Evolutionary conservation across 2,113 vertebrate genomes (phyloP).

Genomic region (Ariopsis seemanni): DNA sequence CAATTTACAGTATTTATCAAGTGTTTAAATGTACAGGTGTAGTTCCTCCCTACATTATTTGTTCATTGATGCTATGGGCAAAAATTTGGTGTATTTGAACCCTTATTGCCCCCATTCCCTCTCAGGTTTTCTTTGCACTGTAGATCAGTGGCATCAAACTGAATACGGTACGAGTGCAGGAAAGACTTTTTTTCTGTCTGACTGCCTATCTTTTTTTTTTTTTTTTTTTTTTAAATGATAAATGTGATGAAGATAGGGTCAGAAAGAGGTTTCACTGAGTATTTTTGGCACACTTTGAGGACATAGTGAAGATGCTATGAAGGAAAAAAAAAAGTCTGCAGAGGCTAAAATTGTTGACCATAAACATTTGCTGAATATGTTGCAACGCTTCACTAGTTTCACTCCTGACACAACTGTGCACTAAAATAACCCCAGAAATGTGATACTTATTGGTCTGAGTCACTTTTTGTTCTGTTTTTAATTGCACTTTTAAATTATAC

Average conservation of each 20-base stretch:
- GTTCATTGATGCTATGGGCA: not conserved
- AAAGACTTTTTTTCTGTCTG: constrained; percentile 13
- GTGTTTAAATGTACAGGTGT: constrained; percentile 34
- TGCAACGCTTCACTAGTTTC: not conserved
- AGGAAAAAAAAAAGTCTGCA: not conserved
- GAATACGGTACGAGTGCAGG: not conserved
- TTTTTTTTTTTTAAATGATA: constrained; percentile 61
- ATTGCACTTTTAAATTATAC: not conserved
- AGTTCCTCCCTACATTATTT: not conserved
- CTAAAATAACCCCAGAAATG: not conserved
- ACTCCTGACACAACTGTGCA: not conserved
- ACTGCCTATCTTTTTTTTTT: constrained; percentile 50
- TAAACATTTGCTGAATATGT: not conserved
- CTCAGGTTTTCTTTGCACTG: not conserved
- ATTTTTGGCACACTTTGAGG: constrained; percentile 7
- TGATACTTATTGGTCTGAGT: not conserved
- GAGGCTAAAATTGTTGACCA: not conserved
- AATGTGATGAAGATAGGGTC: constrained; percentile 59
- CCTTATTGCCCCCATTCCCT: not conserved
- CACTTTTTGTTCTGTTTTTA: not conserved
- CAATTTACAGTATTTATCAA: constrained; percentile 25
- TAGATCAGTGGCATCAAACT: not conserved
- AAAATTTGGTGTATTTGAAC: not conserved
- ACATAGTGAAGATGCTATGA: not conserved
- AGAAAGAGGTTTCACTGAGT: constrained; percentile 63